Evolutionary conservation across 2,797 vertebrate species (phyloP), one percentile per base, ranked within the genome.

Genomic region (Anas bahamensis): DNA sequence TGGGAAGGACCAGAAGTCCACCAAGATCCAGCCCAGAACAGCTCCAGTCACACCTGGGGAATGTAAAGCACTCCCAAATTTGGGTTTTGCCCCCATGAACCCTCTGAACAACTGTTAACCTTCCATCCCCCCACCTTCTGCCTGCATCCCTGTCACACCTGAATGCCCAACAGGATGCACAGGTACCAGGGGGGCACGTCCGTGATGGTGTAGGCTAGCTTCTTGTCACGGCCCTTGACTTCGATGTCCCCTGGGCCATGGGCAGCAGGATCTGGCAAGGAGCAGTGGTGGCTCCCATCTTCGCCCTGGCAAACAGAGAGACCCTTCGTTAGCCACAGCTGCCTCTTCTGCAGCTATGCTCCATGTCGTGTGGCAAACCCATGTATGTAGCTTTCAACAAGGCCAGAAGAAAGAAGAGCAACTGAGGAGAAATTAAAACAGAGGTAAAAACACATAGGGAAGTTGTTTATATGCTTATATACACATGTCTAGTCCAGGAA

Each of bases 171-270:
- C 84, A 99, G 96, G 97, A 99, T 98, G 96, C 99, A 99, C 82
- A 99, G 98, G 93, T 99, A 98, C 99, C 99, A 99, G 2, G 99
- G 99, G 9, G 99, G 99, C 12, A 97, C 95, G 2, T 99, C 99
- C 2, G 98, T 98, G 65, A 99, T 93, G 8, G 97, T 94, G 21
- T 99, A 99, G 10, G 97, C 98, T n/a, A 99, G 96, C 56, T 97
- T 98, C 91, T 95, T 97, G 6, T 57, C 2, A 17, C 18, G 72
- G 22, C 92, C 83, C 86, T 73, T 29, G 95, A 73, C 24, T 23
- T 28, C 18, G 93, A 93, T 72, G 33, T 80, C 64, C 31, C 57
- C 73, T 63, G 60, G 59, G 70, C 11, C 24, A 22, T 1, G 50
- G 11, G 94, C 85, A 80, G 96, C 77, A 3, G 4, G 35, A 57